Evolutionary conservation across 1,140 invertebrate species (phyloP).

Genomic region (Drosophila eugracilis): DNA sequence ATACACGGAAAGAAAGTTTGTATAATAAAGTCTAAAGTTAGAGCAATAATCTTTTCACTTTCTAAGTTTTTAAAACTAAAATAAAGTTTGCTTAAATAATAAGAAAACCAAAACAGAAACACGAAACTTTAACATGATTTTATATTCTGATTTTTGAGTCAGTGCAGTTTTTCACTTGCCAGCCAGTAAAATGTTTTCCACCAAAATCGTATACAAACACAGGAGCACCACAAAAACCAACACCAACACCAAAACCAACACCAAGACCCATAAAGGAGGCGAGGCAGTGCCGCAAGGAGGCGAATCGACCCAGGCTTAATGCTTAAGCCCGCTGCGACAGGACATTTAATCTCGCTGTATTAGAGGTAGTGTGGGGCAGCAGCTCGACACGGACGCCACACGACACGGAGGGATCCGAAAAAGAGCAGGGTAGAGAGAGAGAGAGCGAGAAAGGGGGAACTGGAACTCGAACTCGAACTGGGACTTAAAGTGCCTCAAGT

Average conservation of each 20-base stretch:
- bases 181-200: constrained; percentile 56
- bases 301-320: constrained; percentile 65
- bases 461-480: constrained; percentile 25
- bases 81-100: no score
- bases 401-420: constrained; percentile 10
- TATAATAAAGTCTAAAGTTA: no score
- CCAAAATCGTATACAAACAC: constrained; percentile 57
- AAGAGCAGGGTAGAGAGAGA: background rate
- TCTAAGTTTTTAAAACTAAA: no score
- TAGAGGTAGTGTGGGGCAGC: constrained; percentile 46
- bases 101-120: no score
- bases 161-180: constrained; percentile 18
- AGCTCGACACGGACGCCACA: constrained; percentile 9
- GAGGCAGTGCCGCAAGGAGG: constrained; percentile 31
- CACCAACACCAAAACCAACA: background rate
- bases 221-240: constrained; percentile 15
- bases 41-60: no score
- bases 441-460: background rate
- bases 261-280: background rate
- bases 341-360: constrained; percentile 82
- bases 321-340: constrained; percentile 77
- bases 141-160: background rate
- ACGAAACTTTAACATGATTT: background rate
- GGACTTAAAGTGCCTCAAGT: constrained; percentile 68
- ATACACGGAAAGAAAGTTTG: no score